Percentiles rank a stretch among this genome's conserved stretches.
Conservation (phyloP, 2,113 vertebrate species). For the Shinisaurus crocodilurus region DNA sequence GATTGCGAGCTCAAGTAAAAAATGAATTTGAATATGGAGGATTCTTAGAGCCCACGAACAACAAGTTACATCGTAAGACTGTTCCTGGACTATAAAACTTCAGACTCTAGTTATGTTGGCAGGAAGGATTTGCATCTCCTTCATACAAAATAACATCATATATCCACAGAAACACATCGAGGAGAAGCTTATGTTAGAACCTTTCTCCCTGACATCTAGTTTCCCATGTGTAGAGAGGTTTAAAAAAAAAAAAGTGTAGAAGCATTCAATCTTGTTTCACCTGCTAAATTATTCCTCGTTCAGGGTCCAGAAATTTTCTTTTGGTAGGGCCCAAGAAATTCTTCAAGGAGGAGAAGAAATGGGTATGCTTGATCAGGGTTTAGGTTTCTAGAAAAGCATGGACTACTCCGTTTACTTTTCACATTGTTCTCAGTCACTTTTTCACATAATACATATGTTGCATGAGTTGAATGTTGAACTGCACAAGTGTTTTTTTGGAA, state of each 20-base stretch:
- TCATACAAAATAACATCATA: neutral
- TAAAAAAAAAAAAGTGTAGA: neutral
- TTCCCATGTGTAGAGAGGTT: neutral
- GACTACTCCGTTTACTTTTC: too few species aligned
- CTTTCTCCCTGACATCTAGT: neutral
- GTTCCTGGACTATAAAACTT: neutral
- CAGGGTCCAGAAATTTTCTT: too few species aligned
- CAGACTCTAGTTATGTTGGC: neutral
- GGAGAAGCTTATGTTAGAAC: neutral
- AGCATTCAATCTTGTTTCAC: neutral
- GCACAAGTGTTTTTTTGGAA: neutral
- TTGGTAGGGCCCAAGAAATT: too few species aligned
- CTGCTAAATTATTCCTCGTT: too few species aligned
- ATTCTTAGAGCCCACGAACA: neutral
- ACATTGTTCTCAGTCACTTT: too few species aligned
- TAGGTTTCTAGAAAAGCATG: too few species aligned
- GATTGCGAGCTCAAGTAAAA: neutral
- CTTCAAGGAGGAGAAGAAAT: too few species aligned
- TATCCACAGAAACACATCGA: neutral
- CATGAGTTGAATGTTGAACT: too few species aligned
- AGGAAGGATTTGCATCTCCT: neutral
- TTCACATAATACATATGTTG: too few species aligned
- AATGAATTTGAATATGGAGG: neutral
- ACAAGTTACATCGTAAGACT: neutral
- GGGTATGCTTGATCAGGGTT: too few species aligned